Percentiles rank a stretch among this genome's conserved stretches.
phyloP scores from a whole-genome alignment of 2,888 invertebrate genomes.

The Pheosia gnoma region DNA sequence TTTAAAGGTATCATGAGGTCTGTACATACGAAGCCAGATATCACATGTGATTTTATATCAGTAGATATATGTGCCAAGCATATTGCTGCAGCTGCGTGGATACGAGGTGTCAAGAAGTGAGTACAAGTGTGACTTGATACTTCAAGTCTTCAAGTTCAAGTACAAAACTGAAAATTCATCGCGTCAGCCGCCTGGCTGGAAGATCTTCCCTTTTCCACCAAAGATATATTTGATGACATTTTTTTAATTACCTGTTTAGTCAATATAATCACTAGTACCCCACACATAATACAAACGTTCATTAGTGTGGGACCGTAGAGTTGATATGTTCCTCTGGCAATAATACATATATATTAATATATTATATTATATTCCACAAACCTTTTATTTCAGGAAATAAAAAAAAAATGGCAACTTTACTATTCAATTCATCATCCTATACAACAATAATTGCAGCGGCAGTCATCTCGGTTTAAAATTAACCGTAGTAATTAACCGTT shows the following conservation, averaged over 20 bases:
- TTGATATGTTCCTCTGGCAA: neutral
- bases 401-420: too few species aligned
- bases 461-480: neutral
- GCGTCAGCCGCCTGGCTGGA: too few species aligned
- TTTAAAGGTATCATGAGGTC: constrained; percentile 87
- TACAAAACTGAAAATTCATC: too few species aligned
- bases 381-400: too few species aligned
- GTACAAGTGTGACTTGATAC: constrained; percentile 20
- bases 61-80: constrained; percentile 91
- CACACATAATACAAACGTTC: too few species aligned
- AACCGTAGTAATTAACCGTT: constrained; percentile 10
- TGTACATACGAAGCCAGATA: constrained; percentile 83
- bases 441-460: too few species aligned
- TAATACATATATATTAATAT: neutral
- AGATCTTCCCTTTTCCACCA: too few species aligned
- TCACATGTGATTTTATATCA: constrained; percentile 90
- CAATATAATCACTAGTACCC: neutral
- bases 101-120: constrained; percentile 83
- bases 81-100: constrained; percentile 88
- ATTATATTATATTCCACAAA: too few species aligned
- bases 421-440: too few species aligned
- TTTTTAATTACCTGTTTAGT: neutral
- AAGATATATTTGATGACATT: neutral
- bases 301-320: too few species aligned
- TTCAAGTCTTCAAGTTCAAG: too few species aligned